A percentile compares a stretch with the other conserved stretches of the same genome.
Conservation (phyloP, 2,113 vertebrate species). For the Ceuthmochares aereus region DNA sequence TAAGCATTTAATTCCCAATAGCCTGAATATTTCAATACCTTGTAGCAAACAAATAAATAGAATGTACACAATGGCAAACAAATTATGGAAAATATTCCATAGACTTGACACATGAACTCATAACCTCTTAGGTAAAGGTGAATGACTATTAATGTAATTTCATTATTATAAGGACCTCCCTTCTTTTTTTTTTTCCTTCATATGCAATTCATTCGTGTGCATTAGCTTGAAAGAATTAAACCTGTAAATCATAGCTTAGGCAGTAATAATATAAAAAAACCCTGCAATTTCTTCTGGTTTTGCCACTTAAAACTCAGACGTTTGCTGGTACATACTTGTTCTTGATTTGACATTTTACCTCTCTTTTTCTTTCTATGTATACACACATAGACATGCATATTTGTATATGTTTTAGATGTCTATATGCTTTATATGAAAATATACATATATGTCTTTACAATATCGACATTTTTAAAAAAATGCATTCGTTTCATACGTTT, state of each 20-base stretch:
- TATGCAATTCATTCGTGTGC: conserved; percentile 23
- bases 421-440: neutral
- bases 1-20: conserved; percentile 60
- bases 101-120: conserved; percentile 46
- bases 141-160: conserved; percentile 59
- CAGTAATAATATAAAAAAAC: conserved; percentile 38
- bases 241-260: conserved; percentile 48
- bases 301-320: neutral
- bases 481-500: neutral
- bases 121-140: conserved; percentile 70
- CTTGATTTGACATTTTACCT: neutral
- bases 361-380: neutral
- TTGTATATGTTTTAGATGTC: neutral
- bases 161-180: neutral
- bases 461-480: neutral
- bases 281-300: neutral
- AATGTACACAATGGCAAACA: conserved; percentile 50
- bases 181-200: neutral
- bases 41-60: conserved; percentile 43
- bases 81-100: conserved; percentile 40
- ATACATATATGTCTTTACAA: neutral
- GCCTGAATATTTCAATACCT: conserved; percentile 37
- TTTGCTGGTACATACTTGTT: neutral
- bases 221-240: conserved; percentile 65
- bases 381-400: neutral